Base-by-base conservation (phyloP, 92 coral and sea anemone species). In the Epizoanthus scotinus region DNA sequence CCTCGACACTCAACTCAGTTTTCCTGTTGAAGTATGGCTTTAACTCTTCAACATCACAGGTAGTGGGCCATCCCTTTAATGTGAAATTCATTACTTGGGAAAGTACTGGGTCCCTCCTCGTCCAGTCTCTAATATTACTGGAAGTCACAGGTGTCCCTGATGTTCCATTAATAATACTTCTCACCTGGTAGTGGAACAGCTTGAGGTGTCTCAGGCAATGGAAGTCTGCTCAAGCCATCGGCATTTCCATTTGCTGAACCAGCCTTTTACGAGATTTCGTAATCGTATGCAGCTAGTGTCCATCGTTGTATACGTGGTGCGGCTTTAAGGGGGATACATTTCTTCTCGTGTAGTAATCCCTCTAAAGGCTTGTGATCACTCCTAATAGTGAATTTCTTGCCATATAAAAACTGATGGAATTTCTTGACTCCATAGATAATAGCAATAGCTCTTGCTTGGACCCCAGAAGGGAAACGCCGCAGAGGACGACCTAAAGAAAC, bases 231-330 rank as follows among this genome's bases (percentile, higher is more conserved):
- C 34, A 90, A 54, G 57, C 70, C 90, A 74, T 90, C 88, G 88
- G 90, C 90, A 63, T 86, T 86, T 3, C 83, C 90, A 73, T 83
- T 86, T n/a, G 71, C 61, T 55, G 60, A 65, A 6, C 87, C 91
- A 9, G 71, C 67, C 78, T 83, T 86, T 47, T 90, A 83, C 18
- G 82, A 77, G n/a, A 86, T 77, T 24, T 21, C 59, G 63, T 84
- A 89, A 67, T 82, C 81, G 79, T 84, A 91, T 21, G 34, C 34
- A 61, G 34, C 66, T 61, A 61, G 49, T 26, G 53, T 29, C 91
- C 94, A 90, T 57, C 89, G 84, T 73, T 90, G 94, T n/a, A 81
- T 71, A 7, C 85, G 47, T 15, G 83, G 84, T 52, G 91, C 87
- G 8, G 93, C 79, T 20, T 42, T 73, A 60, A 54, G 12, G 15